A percentile compares a stretch with the other conserved stretches of the same genome.
phyloP scores from a whole-genome alignment of 2,888 invertebrate genomes.

The Ellobium chinense region DNA sequence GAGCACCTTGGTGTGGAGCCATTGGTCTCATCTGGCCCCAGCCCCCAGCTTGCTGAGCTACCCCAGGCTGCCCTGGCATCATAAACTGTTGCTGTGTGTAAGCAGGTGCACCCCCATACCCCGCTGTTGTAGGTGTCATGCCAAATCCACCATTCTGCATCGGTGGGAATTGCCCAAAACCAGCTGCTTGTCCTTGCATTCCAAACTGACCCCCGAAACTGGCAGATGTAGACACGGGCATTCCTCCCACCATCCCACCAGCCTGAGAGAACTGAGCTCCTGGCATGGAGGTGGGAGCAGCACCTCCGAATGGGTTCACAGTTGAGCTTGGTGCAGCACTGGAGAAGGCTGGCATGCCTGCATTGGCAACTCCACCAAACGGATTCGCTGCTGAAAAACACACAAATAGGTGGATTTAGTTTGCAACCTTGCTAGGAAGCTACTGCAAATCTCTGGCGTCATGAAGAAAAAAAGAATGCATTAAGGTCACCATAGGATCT shows the following conservation, averaged over 20 bases:
- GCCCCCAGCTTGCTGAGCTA: slow-evolving; percentile 29
- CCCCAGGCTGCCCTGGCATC: slow-evolving; percentile 48
- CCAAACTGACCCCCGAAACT: slow-evolving; percentile 46
- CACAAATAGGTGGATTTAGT: too few species aligned
- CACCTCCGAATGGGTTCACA: slow-evolving; percentile 59
- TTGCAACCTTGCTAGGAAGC: too few species aligned
- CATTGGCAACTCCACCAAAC: slow-evolving; percentile 53
- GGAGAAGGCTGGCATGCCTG: slow-evolving; percentile 38
- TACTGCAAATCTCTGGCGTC: too few species aligned
- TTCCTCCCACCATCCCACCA: neutral
- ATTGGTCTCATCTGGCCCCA: slow-evolving; percentile 46
- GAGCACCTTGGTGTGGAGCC: slow-evolving; percentile 12
- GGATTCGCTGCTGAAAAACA: slow-evolving; percentile 58
- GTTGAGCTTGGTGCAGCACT: slow-evolving; percentile 30
- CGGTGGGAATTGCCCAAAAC: slow-evolving; percentile 52
- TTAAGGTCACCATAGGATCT: too few species aligned
- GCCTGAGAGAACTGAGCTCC: slow-evolving; percentile 4
- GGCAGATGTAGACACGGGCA: neutral
- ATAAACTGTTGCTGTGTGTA: slow-evolving; percentile 49
- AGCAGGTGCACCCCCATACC: slow-evolving; percentile 25
- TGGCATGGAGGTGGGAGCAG: neutral
- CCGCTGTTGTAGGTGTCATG: slow-evolving; percentile 24
- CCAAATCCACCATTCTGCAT: slow-evolving; percentile 68
- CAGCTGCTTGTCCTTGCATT: slow-evolving; percentile 43
- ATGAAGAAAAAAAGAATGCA: too few species aligned